phyloP scores from a whole-genome alignment of 2,888 invertebrate species.

The Tethea ocularis region DNA sequence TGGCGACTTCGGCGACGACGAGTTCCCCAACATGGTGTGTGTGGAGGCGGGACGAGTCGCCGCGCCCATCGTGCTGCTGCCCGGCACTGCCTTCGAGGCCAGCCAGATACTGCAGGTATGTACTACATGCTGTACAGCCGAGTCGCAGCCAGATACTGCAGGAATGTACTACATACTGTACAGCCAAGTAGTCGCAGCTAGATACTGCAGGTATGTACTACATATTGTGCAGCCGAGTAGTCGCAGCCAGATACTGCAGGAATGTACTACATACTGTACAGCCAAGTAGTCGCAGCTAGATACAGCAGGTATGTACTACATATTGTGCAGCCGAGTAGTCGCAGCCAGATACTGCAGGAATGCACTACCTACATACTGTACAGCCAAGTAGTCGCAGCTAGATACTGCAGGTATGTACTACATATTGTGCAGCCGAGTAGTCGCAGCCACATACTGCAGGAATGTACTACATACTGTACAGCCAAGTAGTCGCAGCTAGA shows the following conservation, averaged over 20 bases:
- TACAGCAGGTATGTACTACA: too few species aligned
- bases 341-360: too few species aligned
- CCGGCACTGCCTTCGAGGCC: conserved; percentile 96
- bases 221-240: too few species aligned
- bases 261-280: too few species aligned
- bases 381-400: too few species aligned
- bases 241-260: too few species aligned
- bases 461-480: conserved; percentile 13
- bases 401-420: conserved; percentile 85
- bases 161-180: conserved; percentile 25
- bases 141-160: conserved; percentile 93
- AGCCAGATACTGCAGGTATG: conserved; percentile 91
- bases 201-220: too few species aligned
- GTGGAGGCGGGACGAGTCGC: conserved; percentile 97
- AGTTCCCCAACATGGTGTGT: conserved; percentile 98
- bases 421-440: conserved; percentile 81
- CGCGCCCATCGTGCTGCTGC: conserved; percentile 92
- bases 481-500: too few species aligned
- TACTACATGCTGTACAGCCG: conserved; percentile 75
- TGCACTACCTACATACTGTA: too few species aligned
- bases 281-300: too few species aligned
- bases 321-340: too few species aligned
- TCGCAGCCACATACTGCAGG: conserved; percentile 91
- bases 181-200: too few species aligned
- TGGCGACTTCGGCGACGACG: conserved; percentile 97